Percentiles rank a stretch among this genome's conserved stretches.
phyloP scores from a whole-genome alignment of 2,888 invertebrate genomes.

The Drosophila engyochracea region DNA sequence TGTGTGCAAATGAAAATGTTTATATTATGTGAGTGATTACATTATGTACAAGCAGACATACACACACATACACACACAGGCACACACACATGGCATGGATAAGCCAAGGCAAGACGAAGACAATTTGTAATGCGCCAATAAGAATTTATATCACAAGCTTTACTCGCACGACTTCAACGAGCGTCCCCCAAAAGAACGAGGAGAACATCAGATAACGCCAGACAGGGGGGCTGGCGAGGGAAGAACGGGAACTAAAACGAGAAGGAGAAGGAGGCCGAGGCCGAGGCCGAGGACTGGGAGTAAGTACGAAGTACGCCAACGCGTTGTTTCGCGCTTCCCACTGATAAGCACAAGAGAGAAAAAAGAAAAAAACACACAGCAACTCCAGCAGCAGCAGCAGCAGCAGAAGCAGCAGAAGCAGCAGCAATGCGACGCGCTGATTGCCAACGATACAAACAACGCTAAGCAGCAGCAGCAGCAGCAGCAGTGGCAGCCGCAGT shows the following conservation, averaged over 20 bases:
- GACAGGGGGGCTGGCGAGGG: conserved; percentile 4
- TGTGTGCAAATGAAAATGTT: conserved; percentile 34
- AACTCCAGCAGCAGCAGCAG: conserved; percentile 24
- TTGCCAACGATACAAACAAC: conserved; percentile 39
- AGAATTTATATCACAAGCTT: conserved; percentile 77
- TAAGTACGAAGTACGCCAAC: conserved; percentile 6
- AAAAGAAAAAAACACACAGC: not conserved
- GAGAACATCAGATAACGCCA: conserved; percentile 46
- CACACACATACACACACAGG: conserved; percentile 7
- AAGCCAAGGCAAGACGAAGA: conserved; percentile 47
- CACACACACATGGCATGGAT: conserved; percentile 13
- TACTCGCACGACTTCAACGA: conserved; percentile 50
- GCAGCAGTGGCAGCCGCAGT: conserved; percentile 15
- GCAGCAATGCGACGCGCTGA: conserved; percentile 14
- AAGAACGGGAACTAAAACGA: not conserved
- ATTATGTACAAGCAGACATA: conserved; percentile 58
- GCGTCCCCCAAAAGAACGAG: conserved; percentile 33
- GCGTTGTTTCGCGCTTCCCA: conserved; percentile 46
- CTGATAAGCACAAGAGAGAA: conserved; percentile 57
- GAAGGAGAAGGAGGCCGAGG: not conserved
- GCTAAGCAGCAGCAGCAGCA: conserved; percentile 4
- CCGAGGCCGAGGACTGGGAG: not conserved
- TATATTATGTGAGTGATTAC: conserved; percentile 65
- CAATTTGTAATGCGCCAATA: conserved; percentile 81
- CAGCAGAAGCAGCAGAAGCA: conserved; percentile 5